phyloP scores from a whole-genome alignment of 1,140 invertebrate genomes.

The Diorhabda carinulata region DNA sequence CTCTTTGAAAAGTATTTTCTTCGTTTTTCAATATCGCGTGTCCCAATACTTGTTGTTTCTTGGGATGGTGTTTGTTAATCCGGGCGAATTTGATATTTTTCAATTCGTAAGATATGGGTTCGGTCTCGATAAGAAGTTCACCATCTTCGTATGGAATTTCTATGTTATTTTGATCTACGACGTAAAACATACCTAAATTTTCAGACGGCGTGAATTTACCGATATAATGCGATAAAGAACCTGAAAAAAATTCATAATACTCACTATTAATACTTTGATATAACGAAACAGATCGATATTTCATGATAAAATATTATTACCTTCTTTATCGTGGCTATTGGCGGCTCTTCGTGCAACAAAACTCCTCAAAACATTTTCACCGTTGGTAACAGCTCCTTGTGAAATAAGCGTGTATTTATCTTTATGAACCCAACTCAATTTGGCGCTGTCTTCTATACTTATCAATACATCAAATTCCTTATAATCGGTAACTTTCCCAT shows the following conservation, averaged over 20 bases:
- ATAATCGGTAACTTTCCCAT: constrained; percentile 57
- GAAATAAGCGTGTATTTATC: constrained; percentile 59
- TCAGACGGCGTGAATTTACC: constrained; percentile 63
- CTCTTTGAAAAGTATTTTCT: constrained; percentile 48
- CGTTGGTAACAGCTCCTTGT: constrained; percentile 62
- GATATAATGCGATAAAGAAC: constrained; percentile 57
- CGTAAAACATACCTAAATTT: constrained; percentile 61
- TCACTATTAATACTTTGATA: neutral
- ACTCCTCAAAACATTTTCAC: constrained; percentile 46
- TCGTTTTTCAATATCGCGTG: constrained; percentile 61
- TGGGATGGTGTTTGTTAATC: constrained; percentile 53
- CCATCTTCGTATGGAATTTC: constrained; percentile 58
- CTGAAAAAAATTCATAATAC: constrained; percentile 23
- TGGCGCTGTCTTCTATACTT: constrained; percentile 71
- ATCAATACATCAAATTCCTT: constrained; percentile 68
- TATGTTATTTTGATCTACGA: constrained; percentile 61
- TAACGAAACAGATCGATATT: neutral
- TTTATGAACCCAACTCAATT: constrained; percentile 69
- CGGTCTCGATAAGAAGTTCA: constrained; percentile 72
- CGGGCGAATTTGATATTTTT: constrained; percentile 60
- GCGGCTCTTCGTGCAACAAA: constrained; percentile 53
- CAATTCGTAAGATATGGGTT: constrained; percentile 71
- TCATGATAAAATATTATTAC: constrained; percentile 5
- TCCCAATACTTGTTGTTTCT: constrained; percentile 55
- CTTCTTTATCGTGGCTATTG: constrained; percentile 43